Evolutionary conservation across 2,113 vertebrate species (phyloP), one percentile per base, ranked within the genome.

Genomic region (Heterotilapia buettikoferi): DNA sequence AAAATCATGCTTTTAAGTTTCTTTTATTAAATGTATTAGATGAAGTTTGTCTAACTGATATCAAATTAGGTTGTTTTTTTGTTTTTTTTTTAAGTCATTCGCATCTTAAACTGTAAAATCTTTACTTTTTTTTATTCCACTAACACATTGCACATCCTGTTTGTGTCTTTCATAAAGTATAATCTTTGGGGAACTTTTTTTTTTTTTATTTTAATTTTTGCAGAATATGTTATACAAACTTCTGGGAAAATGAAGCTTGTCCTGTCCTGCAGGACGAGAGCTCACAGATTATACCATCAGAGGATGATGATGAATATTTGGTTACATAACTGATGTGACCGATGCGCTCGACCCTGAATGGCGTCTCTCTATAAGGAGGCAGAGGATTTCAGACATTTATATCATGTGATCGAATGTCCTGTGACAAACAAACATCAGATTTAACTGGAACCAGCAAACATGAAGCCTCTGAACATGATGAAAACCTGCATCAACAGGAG

Each of bases 351-450:
- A 57, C 36, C 53, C 2, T 43, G 9, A 43, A 57, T 21, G 14
- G 13, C 3, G 0, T 19, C 71, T 50, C 43, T 31, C 43, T 50
- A 3, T 12, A 31, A 3, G 71, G 71, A 56, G 4, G 5, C 14
- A 43, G 78, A 54, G n/a, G 53, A 26, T 53, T 52, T 14, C 76
- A 79, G 73, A 31, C 3, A 45, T 71, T 71, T 71, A 0, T 16
- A 43, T 76, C 0, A 19, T 76, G 43, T 0, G 3, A 63, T 63
- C 1, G 1, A 3, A 0, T 19, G 24, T 78, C 43, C 24, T 11
- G 68, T 7, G 40, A 26, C 40, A 45, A 3, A 43, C 66, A 43
- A 43, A 24, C 40, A 47, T 45, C 4, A 50, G 71, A 50, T 78
- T 78, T n/a, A 1, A 78, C 16, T 78, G 71, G 26, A 76, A 50